Conservation (phyloP, 1,140 invertebrate genomes). For the Saccostrea glomerata region DNA sequence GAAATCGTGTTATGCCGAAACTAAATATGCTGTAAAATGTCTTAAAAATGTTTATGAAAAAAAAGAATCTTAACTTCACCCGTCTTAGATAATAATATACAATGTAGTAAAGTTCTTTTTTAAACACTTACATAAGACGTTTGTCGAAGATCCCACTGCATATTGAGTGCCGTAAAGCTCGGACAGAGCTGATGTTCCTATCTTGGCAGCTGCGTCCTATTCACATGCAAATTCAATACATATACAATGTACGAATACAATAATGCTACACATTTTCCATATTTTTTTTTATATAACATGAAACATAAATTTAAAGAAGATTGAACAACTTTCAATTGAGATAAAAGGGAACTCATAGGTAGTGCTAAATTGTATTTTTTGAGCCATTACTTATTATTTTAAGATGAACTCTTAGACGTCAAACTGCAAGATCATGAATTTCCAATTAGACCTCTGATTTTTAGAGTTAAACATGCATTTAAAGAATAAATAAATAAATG, state of each 20-base stretch:
- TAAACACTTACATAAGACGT: constrained; percentile 65
- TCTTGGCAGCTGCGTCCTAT: constrained; percentile 55
- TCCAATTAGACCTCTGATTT: background rate
- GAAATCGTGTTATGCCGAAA: background rate
- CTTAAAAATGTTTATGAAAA: background rate
- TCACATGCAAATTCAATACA: background rate
- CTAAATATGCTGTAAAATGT: background rate
- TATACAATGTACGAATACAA: background rate
- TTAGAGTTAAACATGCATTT: background rate
- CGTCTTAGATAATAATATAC: background rate
- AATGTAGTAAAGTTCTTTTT: background rate
- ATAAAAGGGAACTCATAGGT: background rate
- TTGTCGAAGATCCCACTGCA: constrained; percentile 54
- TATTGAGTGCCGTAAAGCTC: constrained; percentile 49
- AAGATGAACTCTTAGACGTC: background rate
- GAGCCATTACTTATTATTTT: background rate
- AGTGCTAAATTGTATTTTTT: background rate
- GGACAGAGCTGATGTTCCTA: constrained; percentile 43
- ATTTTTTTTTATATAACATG: too few relatives aligned
- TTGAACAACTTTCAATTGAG: background rate
- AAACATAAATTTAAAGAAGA: background rate
- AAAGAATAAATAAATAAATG: background rate
- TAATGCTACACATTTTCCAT: too few relatives aligned
- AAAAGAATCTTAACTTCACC: background rate
- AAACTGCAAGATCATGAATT: background rate